These are phyloP conservation scores for Aradophagus sp. DNA, from an alignment of 1,140 invertebrate genomes.

Conservation along the genomic window DNA sequence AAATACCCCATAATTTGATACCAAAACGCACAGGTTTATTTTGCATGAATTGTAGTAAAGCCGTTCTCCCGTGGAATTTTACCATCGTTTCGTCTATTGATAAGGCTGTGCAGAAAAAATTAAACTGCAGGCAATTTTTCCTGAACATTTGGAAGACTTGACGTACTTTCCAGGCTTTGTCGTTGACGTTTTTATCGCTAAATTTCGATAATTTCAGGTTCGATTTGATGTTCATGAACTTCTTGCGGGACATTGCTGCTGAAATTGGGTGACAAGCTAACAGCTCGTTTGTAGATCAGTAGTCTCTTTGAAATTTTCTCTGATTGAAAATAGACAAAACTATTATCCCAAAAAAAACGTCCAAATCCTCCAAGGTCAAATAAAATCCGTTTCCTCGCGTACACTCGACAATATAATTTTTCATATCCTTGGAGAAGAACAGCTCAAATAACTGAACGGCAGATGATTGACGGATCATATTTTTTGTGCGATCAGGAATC, in stretches of 20 bases:
- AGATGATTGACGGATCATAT: slow-evolving; percentile 24
- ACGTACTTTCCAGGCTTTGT: slow-evolving; percentile 27
- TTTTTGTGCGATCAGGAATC: slow-evolving; percentile 22
- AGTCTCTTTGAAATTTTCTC: slow-evolving; percentile 30
- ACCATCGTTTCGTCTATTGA: slow-evolving; percentile 41
- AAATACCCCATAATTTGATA: slow-evolving; percentile 21
- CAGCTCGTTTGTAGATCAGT: slow-evolving; percentile 18
- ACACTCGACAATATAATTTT: slow-evolving; percentile 32
- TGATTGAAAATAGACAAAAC: slow-evolving; percentile 42
- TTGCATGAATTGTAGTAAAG: slow-evolving; percentile 14
- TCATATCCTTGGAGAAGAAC: slow-evolving; percentile 38
- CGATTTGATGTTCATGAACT: slow-evolving; percentile 21
- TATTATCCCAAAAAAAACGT: slow-evolving; percentile 41
- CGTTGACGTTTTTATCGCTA: slow-evolving; percentile 6
- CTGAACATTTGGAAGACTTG: slow-evolving; percentile 26
- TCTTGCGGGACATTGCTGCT: slow-evolving; percentile 28
- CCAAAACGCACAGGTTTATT: slow-evolving; percentile 13
- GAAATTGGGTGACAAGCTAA: slow-evolving; percentile 1
- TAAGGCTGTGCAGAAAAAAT: slow-evolving; percentile 18
- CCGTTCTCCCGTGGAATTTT: slow-evolving; percentile 39
- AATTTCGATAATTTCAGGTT: slow-evolving; percentile 20
- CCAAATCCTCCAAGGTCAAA: slow-evolving; percentile 24
- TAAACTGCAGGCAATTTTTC: slow-evolving; percentile 32
- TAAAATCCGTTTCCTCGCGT: slow-evolving; percentile 18
- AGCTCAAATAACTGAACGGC: slow-evolving; percentile 32